These are phyloP conservation scores for Coreius guichenoti DNA, from an alignment of 2,797 vertebrate genomes.

Conservation along the genomic window DNA sequence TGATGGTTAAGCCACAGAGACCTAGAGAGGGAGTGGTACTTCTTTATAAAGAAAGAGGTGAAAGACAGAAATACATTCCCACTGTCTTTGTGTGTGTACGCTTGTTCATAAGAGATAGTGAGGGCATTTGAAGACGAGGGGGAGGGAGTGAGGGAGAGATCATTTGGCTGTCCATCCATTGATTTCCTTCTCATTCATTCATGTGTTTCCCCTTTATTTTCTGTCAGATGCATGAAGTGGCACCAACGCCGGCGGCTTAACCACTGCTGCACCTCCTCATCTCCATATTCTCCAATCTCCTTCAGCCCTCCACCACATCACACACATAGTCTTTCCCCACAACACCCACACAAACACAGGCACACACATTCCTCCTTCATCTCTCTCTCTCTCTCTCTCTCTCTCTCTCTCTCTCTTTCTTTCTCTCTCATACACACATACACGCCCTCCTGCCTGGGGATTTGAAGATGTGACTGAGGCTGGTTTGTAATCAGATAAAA, in stretches of 20 bases:
- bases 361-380: slow-evolving; percentile 24
- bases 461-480: slow-evolving; percentile 72
- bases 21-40: slow-evolving; percentile 51
- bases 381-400: slow-evolving; percentile 1
- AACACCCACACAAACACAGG: slow-evolving; percentile 28
- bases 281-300: slow-evolving; percentile 60
- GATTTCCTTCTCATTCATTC: slow-evolving; percentile 54
- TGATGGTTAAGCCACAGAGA: slow-evolving; percentile 47
- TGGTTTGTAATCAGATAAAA: slow-evolving; percentile 74
- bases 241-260: slow-evolving; percentile 58
- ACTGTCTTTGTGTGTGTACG: slow-evolving; percentile 21
- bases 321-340: slow-evolving; percentile 36
- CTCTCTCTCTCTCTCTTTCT: slow-evolving; percentile 12
- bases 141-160: not conserved
- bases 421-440: slow-evolving; percentile 32
- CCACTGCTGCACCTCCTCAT: slow-evolving; percentile 54
- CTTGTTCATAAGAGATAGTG: slow-evolving; percentile 4
- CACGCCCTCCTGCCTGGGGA: slow-evolving; percentile 55
- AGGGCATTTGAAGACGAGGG: not conserved
- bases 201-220: slow-evolving; percentile 32
- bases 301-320: slow-evolving; percentile 33
- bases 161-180: slow-evolving; percentile 2
- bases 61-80: slow-evolving; percentile 35
- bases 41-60: slow-evolving; percentile 54
- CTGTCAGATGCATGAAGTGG: slow-evolving; percentile 61